Conservation (phyloP, 1,140 invertebrate species). For the Ostrea denselamellosa region DNA sequence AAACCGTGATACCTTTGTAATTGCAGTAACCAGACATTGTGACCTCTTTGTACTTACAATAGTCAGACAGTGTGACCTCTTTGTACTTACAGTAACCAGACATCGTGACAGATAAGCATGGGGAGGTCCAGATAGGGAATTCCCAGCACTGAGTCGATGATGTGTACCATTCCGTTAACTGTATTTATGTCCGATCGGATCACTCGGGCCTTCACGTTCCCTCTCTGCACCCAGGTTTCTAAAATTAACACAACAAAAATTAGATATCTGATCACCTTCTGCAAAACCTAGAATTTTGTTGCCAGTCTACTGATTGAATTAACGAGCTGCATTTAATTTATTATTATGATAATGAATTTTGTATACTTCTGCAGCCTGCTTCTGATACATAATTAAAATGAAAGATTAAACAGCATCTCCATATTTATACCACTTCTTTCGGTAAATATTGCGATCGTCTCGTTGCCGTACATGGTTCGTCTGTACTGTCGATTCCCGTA, state of each 20-base stretch:
- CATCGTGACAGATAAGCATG: conserved; percentile 64
- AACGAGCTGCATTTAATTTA: too few relatives aligned
- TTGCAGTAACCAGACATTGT: not conserved
- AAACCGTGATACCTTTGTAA: too few relatives aligned
- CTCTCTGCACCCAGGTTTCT: conserved; percentile 61
- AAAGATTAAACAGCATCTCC: too few relatives aligned
- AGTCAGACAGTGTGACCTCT: not conserved
- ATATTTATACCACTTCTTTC: conserved; percentile 79
- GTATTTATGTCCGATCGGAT: conserved; percentile 64
- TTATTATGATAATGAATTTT: too few relatives aligned
- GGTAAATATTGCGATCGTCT: conserved; percentile 41
- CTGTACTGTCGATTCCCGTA: conserved; percentile 49
- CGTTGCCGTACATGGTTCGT: conserved; percentile 41
- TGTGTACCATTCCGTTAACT: conserved; percentile 67
- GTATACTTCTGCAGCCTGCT: too few relatives aligned
- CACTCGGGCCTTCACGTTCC: conserved; percentile 53
- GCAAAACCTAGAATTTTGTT: too few relatives aligned
- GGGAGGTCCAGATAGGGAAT: conserved; percentile 83
- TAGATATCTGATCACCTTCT: too few relatives aligned
- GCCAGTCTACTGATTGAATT: too few relatives aligned
- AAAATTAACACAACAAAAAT: not conserved
- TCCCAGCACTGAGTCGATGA: conserved; percentile 88
- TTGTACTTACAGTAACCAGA: conserved; percentile 66
- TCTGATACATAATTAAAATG: too few relatives aligned
- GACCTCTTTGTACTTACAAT: not conserved